Conservation (phyloP, 2,888 invertebrate genomes). For the Nymphalis c-album region DNA sequence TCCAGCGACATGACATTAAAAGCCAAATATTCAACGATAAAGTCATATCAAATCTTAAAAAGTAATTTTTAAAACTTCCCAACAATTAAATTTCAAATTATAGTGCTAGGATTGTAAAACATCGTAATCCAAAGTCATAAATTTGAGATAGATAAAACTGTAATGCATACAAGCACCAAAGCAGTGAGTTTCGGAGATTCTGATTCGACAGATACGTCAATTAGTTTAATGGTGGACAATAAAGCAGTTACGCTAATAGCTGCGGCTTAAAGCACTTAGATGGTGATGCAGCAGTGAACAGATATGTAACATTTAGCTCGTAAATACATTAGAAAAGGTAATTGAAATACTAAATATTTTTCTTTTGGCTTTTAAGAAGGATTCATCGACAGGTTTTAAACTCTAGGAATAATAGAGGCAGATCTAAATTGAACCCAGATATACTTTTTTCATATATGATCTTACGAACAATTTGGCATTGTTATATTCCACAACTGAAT, state of each 20-base stretch:
- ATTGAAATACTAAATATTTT: too few species aligned
- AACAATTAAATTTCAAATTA: slow-evolving; percentile 6
- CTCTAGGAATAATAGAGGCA: too few species aligned
- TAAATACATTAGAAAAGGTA: neutral
- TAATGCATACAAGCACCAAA: slow-evolving; percentile 12
- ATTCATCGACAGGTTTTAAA: too few species aligned
- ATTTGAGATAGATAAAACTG: slow-evolving; percentile 3
- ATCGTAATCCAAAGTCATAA: slow-evolving; percentile 16
- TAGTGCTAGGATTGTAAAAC: neutral
- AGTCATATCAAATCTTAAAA: neutral
- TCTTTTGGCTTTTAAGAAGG: too few species aligned
- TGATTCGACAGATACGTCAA: slow-evolving; percentile 54
- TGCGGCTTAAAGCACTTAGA: slow-evolving; percentile 38
- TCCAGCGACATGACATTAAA: neutral
- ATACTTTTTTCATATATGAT: too few species aligned
- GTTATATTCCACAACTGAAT: too few species aligned
- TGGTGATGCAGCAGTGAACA: slow-evolving; percentile 44
- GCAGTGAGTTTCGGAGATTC: slow-evolving; percentile 28
- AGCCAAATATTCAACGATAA: too few species aligned
- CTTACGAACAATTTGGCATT: too few species aligned
- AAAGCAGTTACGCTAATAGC: slow-evolving; percentile 49
- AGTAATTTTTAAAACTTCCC: neutral
- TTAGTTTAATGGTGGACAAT: slow-evolving; percentile 62
- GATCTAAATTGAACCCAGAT: too few species aligned
- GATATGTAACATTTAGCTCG: slow-evolving; percentile 6